Evolutionary conservation across 1,140 invertebrate genomes (phyloP).

Genomic region (Chlorops oryzae): DNA sequence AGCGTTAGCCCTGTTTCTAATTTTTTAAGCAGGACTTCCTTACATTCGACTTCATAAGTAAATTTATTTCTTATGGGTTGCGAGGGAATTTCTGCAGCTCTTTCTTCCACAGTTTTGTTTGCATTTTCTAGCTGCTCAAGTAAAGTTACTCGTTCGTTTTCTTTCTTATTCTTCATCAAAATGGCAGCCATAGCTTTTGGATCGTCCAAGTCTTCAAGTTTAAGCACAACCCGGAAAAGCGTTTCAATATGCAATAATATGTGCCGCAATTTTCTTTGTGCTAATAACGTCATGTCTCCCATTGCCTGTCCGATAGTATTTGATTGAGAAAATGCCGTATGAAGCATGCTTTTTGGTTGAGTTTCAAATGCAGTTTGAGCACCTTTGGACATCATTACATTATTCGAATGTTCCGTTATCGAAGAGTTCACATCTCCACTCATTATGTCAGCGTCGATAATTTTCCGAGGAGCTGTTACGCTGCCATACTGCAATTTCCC

Average conservation of each 20-base stretch:
- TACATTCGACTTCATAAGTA: constrained; percentile 39
- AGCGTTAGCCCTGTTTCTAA: constrained; percentile 58
- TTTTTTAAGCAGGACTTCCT: constrained; percentile 53
- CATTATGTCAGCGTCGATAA: constrained; percentile 83
- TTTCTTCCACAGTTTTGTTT: constrained; percentile 32
- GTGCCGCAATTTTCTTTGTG: constrained; percentile 59
- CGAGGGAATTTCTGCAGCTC: constrained; percentile 41
- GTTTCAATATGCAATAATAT: constrained; percentile 76
- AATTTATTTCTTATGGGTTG: constrained; percentile 42
- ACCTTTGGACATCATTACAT: no score
- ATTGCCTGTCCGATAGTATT: constrained; percentile 12
- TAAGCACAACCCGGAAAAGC: constrained; percentile 61
- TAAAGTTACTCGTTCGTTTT: constrained; percentile 52
- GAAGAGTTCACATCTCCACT: constrained; percentile 49
- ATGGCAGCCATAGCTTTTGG: constrained; percentile 61
- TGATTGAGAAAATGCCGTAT: constrained; percentile 1
- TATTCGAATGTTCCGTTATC: no score
- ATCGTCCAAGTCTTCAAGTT: constrained; percentile 68
- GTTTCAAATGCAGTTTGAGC: neutral
- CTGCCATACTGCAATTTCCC: constrained; percentile 80
- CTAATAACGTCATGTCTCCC: constrained; percentile 25
- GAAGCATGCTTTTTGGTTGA: constrained; percentile 21
- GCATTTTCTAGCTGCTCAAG: constrained; percentile 49
- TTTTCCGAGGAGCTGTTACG: constrained; percentile 87
- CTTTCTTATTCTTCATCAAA: constrained; percentile 56